These are phyloP conservation scores for Dendrocopos noguchii DNA, from an alignment of 2,113 vertebrate genomes.

Conservation along the genomic window DNA sequence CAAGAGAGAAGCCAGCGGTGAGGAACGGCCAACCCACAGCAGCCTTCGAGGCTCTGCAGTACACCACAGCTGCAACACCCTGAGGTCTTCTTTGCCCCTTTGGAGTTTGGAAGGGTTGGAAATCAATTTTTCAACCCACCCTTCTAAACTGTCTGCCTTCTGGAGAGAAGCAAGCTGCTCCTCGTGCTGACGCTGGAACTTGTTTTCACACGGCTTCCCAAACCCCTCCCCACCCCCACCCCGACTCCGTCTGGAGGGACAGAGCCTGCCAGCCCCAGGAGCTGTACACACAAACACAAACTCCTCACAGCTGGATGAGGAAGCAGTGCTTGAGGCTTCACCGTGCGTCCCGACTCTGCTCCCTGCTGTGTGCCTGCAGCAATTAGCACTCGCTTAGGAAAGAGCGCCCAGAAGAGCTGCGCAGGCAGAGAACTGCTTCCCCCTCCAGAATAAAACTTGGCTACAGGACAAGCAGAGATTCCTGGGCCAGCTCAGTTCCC, in stretches of 20 bases:
- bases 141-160: not conserved
- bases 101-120: not conserved
- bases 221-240: not conserved
- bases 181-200: slow-evolving; percentile 4
- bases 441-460: not conserved
- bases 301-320: not conserved
- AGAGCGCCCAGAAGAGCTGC: not conserved
- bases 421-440: not conserved
- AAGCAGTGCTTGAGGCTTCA: not conserved
- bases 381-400: not conserved
- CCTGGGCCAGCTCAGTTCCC: not conserved
- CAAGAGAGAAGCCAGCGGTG: not conserved
- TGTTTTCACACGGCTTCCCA: slow-evolving; percentile 18
- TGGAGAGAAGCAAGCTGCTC: not conserved
- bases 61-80: not conserved
- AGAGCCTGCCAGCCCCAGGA: slow-evolving; percentile 5
- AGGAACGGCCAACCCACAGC: not conserved
- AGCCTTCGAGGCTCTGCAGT: not conserved
- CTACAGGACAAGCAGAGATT: not conserved
- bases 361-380: not conserved
- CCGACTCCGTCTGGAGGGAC: not conserved
- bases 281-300: not conserved
- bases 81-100: not conserved
- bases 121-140: not conserved
- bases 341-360: not conserved